Percentiles rank a stretch among this genome's conserved stretches.
Evolutionary conservation across 2,113 vertebrate species (phyloP).

Genomic region (Edolisoma coerulescens): DNA sequence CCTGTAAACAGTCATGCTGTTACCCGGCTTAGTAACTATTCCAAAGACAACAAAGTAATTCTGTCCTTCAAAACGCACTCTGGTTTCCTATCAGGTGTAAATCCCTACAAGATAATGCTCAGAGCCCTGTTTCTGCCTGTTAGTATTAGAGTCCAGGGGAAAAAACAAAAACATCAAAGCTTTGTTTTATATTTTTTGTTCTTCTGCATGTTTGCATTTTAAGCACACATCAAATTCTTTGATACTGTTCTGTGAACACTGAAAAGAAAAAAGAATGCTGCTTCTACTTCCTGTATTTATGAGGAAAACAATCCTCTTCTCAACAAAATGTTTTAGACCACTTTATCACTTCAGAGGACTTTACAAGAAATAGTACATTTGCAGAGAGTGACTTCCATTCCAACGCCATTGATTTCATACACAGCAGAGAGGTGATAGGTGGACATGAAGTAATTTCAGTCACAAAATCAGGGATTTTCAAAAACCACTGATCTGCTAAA

Average conservation of each 20-base stretch:
- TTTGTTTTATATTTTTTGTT: background rate
- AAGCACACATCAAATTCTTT: background rate
- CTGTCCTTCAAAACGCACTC: background rate
- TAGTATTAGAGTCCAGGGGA: background rate
- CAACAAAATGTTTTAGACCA: background rate
- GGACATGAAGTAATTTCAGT: background rate
- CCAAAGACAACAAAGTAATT: conserved; percentile 33
- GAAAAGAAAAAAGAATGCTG: background rate
- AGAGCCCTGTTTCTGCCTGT: background rate
- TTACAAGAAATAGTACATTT: background rate
- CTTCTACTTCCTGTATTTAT: background rate
- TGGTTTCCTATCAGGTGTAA: conserved; percentile 38
- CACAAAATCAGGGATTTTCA: background rate
- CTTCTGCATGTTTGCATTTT: background rate
- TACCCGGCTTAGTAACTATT: background rate
- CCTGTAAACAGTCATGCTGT: background rate
- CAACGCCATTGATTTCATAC: background rate
- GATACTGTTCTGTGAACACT: background rate
- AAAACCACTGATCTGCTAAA: background rate
- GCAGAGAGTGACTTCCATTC: background rate
- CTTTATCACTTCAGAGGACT: background rate
- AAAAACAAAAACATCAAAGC: background rate
- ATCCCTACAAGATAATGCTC: conserved; percentile 14
- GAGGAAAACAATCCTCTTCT: background rate
- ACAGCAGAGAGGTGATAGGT: background rate